Percentiles rank a stretch among this genome's conserved stretches.
Conservation (phyloP, 2,797 vertebrate species). For the Rousettus madagascariensis region DNA sequence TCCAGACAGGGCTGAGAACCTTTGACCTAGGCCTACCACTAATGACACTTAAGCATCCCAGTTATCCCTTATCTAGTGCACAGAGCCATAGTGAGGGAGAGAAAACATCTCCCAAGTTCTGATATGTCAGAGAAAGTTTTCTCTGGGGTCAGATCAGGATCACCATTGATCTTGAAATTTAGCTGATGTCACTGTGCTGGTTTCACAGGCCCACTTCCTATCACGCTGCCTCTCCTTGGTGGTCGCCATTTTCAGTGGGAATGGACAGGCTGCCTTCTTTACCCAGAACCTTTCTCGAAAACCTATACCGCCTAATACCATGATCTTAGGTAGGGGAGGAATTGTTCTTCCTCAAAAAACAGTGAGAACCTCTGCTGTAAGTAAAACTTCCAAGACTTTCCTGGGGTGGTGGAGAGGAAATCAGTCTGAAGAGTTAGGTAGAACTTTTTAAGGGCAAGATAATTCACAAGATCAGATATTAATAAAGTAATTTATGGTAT, state of each 20-base stretch:
- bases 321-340: not conserved
- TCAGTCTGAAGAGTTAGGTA: not conserved
- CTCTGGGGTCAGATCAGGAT: not conserved
- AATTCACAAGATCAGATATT: conserved; percentile 32
- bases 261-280: not conserved
- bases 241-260: not conserved
- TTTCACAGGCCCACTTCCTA: not conserved
- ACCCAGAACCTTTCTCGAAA: not conserved
- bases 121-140: not conserved
- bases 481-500: not conserved
- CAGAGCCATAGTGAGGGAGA: not conserved
- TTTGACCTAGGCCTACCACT: not conserved
- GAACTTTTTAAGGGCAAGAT: not conserved
- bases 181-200: not conserved
- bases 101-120: not conserved
- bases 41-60: not conserved
- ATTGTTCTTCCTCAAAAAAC: not conserved
- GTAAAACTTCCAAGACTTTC: not conserved
- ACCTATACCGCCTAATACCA: not conserved
- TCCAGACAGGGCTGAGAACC: not conserved
- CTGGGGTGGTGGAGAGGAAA: too few species aligned
- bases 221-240: not conserved
- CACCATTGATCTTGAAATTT: not conserved
- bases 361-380: not conserved
- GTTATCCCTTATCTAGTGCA: not conserved